Conservation (phyloP, 2,797 vertebrate genomes). For the Amphiprion clarkii region DNA sequence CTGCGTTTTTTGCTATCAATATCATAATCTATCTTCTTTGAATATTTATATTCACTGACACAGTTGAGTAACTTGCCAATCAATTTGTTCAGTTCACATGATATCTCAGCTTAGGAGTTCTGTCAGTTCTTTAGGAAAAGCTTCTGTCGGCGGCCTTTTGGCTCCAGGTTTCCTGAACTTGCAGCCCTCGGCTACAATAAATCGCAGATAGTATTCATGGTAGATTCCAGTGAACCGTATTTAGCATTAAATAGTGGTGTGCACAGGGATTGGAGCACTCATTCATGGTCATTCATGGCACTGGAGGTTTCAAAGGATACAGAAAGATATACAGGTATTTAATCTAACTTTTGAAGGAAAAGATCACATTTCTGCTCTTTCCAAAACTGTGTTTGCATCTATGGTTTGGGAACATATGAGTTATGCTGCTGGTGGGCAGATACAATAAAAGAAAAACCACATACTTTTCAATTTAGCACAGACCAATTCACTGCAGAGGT, state of each 20-base stretch:
- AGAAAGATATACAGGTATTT: constrained; percentile 46
- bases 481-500: constrained; percentile 34
- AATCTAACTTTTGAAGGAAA: constrained; percentile 21
- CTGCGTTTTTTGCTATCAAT: neutral
- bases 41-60: neutral
- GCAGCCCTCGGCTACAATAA: constrained; percentile 10
- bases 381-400: constrained; percentile 26
- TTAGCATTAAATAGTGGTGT: constrained; percentile 33
- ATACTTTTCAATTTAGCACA: constrained; percentile 43
- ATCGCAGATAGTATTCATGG: constrained; percentile 1
- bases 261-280: constrained; percentile 10
- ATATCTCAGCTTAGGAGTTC: neutral
- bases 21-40: neutral
- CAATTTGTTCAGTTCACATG: neutral
- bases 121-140: constrained; percentile 5
- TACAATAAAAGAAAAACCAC: constrained; percentile 38
- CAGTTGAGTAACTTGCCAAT: neutral
- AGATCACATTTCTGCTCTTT: constrained; percentile 40
- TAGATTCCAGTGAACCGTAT: constrained; percentile 37
- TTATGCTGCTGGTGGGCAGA: constrained; percentile 36
- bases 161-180: constrained; percentile 21
- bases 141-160: neutral
- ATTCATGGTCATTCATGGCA: constrained; percentile 22
- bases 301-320: constrained; percentile 32
- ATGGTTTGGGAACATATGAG: constrained; percentile 29